Evolutionary conservation across 2,113 vertebrate genomes (phyloP), one percentile per base, ranked within the genome.

Genomic region (Propithecus coquereli): DNA sequence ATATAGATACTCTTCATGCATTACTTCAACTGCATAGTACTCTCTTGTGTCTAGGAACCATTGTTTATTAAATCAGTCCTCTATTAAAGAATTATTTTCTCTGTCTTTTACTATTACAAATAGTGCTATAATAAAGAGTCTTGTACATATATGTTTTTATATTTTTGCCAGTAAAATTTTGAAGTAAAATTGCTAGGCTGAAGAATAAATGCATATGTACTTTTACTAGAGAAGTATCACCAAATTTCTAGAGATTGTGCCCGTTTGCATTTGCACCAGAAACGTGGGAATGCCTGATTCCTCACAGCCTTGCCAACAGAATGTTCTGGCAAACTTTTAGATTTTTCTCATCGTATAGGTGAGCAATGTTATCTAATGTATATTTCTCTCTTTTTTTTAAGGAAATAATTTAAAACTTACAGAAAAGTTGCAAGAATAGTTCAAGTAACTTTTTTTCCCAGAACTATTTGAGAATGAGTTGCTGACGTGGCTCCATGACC

Each of bases 261-360:
- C 57, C 73, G 27, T 63, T 95, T 90, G 54, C 54, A 76, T 90
- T 95, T 84, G n/a, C 12, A 83, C 37, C 43, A 71, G 50, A 68
- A 96, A 95, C 73, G 45, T 50, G 54, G 63, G n/a, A 27, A n/a
- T 57, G 32, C 3, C 40, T 54, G 11, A 80, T 94, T 94, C 27
- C 34, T 79, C 34, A 34, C 3, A 77, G n/a, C 1, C 40, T 79
- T 92, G 79, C 50, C 27, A 43, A 50, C 43, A 87, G 61, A 89
- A 30, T 74, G 63, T 73, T 25, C 25, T 92, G 59, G 63, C n/a
- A 96, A 79, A 65, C 25, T n/a, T 61, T 45, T 57, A 79, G 6
- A 40, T 74, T 96, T 94, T 90, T 84, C 74, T 90, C 81, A 61
- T 91, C 16, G 77, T 47, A 32, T 94, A 61, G 70, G 34, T 84